Base-by-base conservation (phyloP, 2,113 vertebrate species). In the Aleadryas rufinucha region DNA sequence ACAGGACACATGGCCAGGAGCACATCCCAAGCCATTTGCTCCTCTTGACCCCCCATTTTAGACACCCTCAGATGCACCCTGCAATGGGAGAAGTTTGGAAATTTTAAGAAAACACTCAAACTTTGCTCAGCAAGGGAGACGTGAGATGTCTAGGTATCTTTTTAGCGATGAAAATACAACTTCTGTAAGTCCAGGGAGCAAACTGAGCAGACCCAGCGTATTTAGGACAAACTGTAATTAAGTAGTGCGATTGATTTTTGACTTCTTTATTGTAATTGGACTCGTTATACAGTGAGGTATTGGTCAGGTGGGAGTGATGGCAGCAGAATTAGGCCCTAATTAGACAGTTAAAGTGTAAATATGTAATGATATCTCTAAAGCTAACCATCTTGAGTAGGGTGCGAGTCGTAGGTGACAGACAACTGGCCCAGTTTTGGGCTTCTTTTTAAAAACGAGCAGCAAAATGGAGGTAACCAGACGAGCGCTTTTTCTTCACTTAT, bases 221-320 rank as follows among this genome's bases (percentile, higher is more conserved):
- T 92, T 95, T 93, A 93, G 84, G 94, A 87, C 95, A 92, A 94
- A n/a, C 10, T 85, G 78, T 91, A 94, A 95, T 93, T 92, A 94
- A 93, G 63, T 41, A 56, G 53, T 2, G 11, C 1, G 1, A 82
- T 87, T 86, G 93, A 71, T 92, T 93, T 94, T 96, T 96, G 47
- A 92, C 88, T 90, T 84, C 64, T 95, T 88, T 84, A 69, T 91
- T 93, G 84, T 89, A 97, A 93, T 91, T 95, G 82, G 82, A 89
- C 85, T 93, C 2, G 1, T 96, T 95, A 76, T 42, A 64, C 71
- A 60, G 85, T 53, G 84, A 95, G 77, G 76, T 84, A 88, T 93
- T 93, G 69, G 85, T 93, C 95, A 96, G 91, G 56, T 81, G 96
- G 92, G 93, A 96, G 85, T 57, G 88, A 89, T 79, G 79, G 93